phyloP scores from a whole-genome alignment of 2,113 vertebrate genomes.

The Willisornis vidua region DNA sequence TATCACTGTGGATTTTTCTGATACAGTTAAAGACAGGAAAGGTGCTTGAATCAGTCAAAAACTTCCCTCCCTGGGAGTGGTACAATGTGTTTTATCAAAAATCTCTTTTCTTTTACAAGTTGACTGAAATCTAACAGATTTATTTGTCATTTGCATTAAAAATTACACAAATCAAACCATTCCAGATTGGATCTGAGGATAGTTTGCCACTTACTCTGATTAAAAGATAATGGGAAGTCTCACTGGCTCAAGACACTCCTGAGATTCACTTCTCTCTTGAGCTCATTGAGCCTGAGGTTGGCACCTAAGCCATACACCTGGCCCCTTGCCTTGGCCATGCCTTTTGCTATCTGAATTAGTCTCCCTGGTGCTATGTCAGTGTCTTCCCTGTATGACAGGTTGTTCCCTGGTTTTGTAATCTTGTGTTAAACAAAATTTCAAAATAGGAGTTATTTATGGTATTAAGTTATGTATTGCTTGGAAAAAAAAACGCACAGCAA shows the following conservation, averaged over 20 bases:
- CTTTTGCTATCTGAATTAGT: background rate
- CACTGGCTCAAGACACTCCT: background rate
- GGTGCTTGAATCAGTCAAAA: background rate
- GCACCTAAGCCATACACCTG: background rate
- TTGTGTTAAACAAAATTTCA: background rate
- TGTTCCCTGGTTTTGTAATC: background rate
- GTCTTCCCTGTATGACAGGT: background rate
- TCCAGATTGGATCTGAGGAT: background rate
- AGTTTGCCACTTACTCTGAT: background rate
- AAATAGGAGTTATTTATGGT: background rate
- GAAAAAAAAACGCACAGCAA: rapidly evolving
- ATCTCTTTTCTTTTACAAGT: background rate
- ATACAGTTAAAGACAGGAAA: background rate
- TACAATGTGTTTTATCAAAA: background rate
- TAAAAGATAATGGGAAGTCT: background rate
- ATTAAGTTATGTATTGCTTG: background rate
- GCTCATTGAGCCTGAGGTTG: background rate
- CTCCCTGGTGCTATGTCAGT: background rate
- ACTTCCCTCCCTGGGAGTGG: background rate
- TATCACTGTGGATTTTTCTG: conserved; percentile 1
- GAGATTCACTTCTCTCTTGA: background rate
- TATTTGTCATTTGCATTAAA: background rate
- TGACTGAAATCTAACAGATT: background rate
- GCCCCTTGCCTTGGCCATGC: rapidly evolving
- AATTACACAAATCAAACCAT: background rate